Evolutionary conservation across 2,797 vertebrate species (phyloP).

Genomic region (Onychomys torridus): DNA sequence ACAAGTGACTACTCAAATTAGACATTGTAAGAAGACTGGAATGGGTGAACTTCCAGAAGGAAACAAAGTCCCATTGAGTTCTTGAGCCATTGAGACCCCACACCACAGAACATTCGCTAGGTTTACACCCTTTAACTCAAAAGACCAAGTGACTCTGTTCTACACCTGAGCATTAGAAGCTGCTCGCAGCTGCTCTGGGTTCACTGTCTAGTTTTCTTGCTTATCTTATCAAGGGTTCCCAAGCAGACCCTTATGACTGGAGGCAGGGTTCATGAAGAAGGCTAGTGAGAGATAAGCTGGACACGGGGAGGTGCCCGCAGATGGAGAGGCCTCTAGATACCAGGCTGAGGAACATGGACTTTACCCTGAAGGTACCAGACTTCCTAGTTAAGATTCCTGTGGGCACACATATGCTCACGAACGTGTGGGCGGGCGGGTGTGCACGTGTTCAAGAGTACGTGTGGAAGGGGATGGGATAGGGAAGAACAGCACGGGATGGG

Average conservation of each 20-base stretch:
- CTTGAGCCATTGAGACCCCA: not conserved
- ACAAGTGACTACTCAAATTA: conserved; percentile 29
- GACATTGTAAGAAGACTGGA: not conserved
- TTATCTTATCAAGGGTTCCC: conserved; percentile 75
- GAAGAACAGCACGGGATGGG: not conserved
- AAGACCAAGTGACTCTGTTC: not conserved
- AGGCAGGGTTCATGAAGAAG: not conserved
- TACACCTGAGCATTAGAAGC: not conserved
- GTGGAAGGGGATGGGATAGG: no score
- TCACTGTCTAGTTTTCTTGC: conserved; percentile 6
- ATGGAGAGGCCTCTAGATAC: not conserved
- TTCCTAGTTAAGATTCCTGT: not conserved
- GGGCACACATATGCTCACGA: accelerated
- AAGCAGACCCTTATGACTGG: conserved; percentile 8
- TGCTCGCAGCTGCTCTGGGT: not conserved
- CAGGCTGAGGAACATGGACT: not conserved
- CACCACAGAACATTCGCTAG: not conserved
- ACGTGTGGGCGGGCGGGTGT: accelerated
- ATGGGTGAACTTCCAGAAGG: not conserved
- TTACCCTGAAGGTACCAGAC: not conserved
- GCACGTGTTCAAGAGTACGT: not conserved
- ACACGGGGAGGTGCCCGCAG: accelerated
- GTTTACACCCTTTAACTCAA: not conserved
- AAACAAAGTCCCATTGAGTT: not conserved
- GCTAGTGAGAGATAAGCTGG: conserved; percentile 23